Percentiles rank a stretch among this genome's conserved stretches.
Conservation (phyloP, 2,797 vertebrate genomes). For the Adelosebastes latens region DNA sequence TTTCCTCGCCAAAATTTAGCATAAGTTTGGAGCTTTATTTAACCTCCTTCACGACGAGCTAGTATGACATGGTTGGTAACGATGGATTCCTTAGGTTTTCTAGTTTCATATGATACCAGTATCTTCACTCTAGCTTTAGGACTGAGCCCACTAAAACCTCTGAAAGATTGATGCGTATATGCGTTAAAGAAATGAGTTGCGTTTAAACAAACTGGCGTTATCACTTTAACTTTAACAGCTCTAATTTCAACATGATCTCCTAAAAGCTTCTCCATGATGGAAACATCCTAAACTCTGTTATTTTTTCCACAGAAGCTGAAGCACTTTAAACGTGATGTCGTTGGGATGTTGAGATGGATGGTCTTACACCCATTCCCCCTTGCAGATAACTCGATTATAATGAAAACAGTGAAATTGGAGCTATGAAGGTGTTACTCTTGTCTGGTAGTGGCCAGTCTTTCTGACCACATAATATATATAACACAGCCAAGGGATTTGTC, state of each 20-base stretch:
- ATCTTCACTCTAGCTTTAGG: no score
- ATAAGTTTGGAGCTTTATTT: no score
- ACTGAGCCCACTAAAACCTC: no score
- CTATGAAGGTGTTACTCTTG: neutral
- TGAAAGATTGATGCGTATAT: no score
- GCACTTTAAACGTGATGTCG: neutral
- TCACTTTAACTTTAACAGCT: neutral
- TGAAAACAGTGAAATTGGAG: neutral
- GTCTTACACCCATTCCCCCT: neutral
- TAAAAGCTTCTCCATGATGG: neutral
- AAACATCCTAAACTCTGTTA: neutral
- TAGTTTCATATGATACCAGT: no score
- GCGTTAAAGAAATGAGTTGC: no score
- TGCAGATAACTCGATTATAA: conserved; percentile 26
- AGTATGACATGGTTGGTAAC: no score
- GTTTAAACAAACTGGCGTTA: no score
- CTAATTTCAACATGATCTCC: neutral
- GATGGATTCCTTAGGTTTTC: no score
- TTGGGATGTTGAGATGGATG: neutral
- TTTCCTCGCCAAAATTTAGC: no score
- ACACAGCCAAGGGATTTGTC: neutral
- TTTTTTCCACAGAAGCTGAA: neutral
- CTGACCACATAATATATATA: neutral
- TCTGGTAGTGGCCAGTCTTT: neutral
- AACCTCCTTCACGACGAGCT: accelerated